A percentile compares a stretch with the other conserved stretches of the same genome.
Evolutionary conservation across 2,888 invertebrate genomes (phyloP).

Genomic region (Tetramorium bicarinatum): DNA sequence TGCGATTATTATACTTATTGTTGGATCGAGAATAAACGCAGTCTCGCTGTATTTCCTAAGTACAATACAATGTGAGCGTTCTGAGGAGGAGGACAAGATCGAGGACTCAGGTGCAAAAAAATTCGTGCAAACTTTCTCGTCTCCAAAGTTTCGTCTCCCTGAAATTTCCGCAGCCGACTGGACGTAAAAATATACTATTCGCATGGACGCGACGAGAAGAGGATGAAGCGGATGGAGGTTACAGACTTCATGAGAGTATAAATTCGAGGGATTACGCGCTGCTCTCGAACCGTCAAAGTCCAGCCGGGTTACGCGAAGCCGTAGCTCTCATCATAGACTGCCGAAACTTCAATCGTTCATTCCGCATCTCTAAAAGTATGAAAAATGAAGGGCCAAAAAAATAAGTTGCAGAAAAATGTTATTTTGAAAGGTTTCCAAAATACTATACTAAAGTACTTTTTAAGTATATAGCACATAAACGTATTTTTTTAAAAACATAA

Average conservation of each 20-base stretch:
- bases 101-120: slow-evolving; percentile 34
- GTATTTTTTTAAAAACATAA: neutral
- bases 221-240: neutral
- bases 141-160: slow-evolving; percentile 17
- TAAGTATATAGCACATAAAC: neutral
- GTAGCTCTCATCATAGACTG: neutral
- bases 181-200: slow-evolving; percentile 41
- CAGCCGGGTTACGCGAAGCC: neutral
- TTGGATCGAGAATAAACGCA: slow-evolving; percentile 9
- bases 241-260: slow-evolving; percentile 42
- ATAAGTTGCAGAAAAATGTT: neutral
- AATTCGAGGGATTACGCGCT: slow-evolving; percentile 28
- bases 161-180: neutral
- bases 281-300: slow-evolving; percentile 1
- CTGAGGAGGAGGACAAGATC: slow-evolving; percentile 11
- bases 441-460: no score
- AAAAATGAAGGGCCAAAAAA: neutral
- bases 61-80: slow-evolving; percentile 3
- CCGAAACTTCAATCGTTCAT: slow-evolving; percentile 16
- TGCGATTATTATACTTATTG: neutral
- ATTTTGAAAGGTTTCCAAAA: no score
- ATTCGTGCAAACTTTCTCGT: slow-evolving; percentile 32
- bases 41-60: neutral
- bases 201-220: neutral
- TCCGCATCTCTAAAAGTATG: neutral